Conservation (phyloP, 2,113 vertebrate species). For the Cathartes aura region DNA sequence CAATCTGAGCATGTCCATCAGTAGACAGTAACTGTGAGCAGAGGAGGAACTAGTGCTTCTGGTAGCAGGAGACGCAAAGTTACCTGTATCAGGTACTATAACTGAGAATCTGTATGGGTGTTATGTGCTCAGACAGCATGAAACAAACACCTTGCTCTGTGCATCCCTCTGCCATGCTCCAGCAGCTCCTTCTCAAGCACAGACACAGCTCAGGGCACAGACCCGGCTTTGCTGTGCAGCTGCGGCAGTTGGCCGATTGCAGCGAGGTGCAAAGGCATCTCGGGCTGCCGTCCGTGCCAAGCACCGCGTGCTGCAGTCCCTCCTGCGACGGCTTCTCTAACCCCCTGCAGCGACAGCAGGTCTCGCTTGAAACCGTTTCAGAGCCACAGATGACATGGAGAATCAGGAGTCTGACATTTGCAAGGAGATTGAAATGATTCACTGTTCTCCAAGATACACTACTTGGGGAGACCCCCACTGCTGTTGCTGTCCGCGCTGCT, state of each 20-base stretch:
- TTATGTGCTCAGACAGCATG: rapidly evolving
- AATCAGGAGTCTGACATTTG: slow-evolving; percentile 57
- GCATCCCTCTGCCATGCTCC: neutral
- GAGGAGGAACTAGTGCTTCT: neutral
- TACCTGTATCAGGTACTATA: rapidly evolving
- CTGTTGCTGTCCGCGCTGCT: neutral
- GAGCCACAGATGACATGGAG: neutral
- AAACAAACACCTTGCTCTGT: too few species aligned
- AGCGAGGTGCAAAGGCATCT: neutral
- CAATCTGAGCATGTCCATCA: rapidly evolving
- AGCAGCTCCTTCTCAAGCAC: neutral
- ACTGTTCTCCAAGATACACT: neutral
- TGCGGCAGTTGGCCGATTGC: neutral
- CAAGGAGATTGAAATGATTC: slow-evolving; percentile 39
- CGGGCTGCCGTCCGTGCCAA: neutral
- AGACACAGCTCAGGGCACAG: rapidly evolving
- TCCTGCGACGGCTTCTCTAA: neutral
- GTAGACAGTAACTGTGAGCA: neutral
- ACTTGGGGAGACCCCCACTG: neutral
- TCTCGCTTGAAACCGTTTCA: neutral
- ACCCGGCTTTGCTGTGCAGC: rapidly evolving
- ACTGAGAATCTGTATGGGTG: rapidly evolving
- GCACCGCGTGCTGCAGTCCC: neutral
- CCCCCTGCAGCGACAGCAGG: slow-evolving; percentile 1
- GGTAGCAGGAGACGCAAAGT: neutral